Base-by-base conservation (phyloP, 2,113 vertebrate genomes). In the Poecilia latipinna region DNA sequence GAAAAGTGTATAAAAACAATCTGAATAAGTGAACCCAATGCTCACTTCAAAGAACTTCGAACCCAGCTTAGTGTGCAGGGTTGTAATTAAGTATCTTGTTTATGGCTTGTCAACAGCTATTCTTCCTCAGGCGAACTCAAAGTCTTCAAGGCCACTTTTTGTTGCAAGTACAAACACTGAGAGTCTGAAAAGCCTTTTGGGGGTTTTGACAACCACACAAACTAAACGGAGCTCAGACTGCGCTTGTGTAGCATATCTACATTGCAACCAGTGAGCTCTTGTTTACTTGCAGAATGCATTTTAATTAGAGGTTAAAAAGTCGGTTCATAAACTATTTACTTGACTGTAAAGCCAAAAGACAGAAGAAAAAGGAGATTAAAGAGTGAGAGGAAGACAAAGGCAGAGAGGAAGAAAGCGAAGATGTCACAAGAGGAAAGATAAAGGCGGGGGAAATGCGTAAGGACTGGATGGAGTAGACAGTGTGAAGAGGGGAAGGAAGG, bases 391-490 rank as follows among this genome's bases (percentile, higher is more conserved):
- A 74, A 79, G 71, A 82, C 77, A 89, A 82, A 75, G 60, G 68
- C 33, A 35, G 69, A 74, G 62, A 77, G 68, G 29, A 65, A 79
- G 74, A 79, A 79, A 74, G 73, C 82, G 77, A 76, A 79, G 78
- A 75, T 82, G 83, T 85, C 83, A 89, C 42, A 70, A 60, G 73
- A 85, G 78, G 68, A 70, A 68, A 84, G 88, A 89, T 85, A 89
- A 88, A 85, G 78, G 82, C 83, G 75, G 72, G 78, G 90, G 76
- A 65, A 83, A 74, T 80, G 84, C 72, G 69, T 87, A 80, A 86
- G 86, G 74, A 74, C 76, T 88, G 78, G 85, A 79, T 85, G 78
- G 72, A 79, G 84, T 60, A 80, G 90, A 91, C 77, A 86, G 82
- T 75, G 82, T 75, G 78, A 83, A 71, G 80, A 72, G 80, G 84